Evolutionary conservation across 2,888 invertebrate species (phyloP), one percentile per base, ranked within the genome.

Genomic region (Andrena minutula): DNA sequence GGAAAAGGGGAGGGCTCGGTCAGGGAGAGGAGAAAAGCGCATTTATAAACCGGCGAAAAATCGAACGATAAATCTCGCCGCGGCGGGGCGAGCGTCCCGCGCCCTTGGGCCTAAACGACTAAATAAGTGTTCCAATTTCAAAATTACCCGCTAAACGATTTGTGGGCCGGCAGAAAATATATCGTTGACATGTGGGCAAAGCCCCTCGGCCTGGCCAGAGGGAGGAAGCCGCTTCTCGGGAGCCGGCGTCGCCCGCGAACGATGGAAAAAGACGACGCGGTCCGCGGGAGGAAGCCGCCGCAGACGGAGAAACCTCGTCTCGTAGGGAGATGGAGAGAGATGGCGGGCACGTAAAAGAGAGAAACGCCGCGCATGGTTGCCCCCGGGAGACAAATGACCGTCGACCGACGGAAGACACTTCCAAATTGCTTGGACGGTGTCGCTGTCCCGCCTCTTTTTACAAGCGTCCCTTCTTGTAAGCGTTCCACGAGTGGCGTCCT

Each of bases 91-190:
- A 68, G 86, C 84, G 75, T 80, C 84, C 83, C 85, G 88, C 89
- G 92, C 91, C 92, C 91, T 88, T 88, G 88, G 91, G 92, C 89
- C 92, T 92, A 93, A 93, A 93, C 92, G 93, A 92, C 93, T 93
- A 93, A 93, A 93, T 93, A 93, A 93, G 94, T 93, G 93, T 92
- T 94, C 93, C 93, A 93, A 93, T 93, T 94, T 93, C 93, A 92
- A 92, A 93, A 93, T 93, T 92, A 91, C 92, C 91, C 93, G 92
- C 92, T 93, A 93, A 93, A 92, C 93, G 93, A 93, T 93, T 93
- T 92, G 93, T 92, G 90, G 91, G 91, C 91, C 90, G 90, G 90
- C 91, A 91, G 92, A 93, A 93, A 92, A 93, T 93, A 93, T 92
- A 93, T 93, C 92, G 93, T 92, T 92, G 93, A 93, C 93, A 93